phyloP scores from a whole-genome alignment of 1,140 invertebrate genomes.

The Melanaphis sacchari region DNA sequence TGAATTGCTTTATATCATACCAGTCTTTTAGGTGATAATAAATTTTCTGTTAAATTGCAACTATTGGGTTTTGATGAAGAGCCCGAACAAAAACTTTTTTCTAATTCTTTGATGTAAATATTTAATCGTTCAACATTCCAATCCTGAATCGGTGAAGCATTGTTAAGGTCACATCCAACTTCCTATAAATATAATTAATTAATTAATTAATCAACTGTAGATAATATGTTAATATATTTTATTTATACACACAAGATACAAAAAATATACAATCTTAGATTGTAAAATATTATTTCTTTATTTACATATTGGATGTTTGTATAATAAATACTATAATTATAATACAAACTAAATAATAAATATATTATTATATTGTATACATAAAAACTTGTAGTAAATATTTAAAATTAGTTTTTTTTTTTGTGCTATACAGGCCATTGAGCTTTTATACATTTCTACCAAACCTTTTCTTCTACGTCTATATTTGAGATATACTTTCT shows the following conservation, averaged over 20 bases:
- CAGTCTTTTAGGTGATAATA: constrained; percentile 53
- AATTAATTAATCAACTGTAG: not conserved
- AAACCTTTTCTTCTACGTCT: not conserved
- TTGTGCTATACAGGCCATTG: not conserved
- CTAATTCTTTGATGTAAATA: constrained; percentile 51
- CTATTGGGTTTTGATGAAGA: constrained; percentile 23
- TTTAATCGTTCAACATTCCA: constrained; percentile 52
- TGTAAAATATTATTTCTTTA: not conserved
- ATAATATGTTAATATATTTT: not conserved
- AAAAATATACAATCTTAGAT: not conserved
- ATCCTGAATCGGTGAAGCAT: constrained; percentile 38
- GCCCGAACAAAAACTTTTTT: constrained; percentile 49
- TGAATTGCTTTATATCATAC: not conserved
- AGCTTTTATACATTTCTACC: not conserved
- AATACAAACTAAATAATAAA: no score
- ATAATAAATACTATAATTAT: not conserved
- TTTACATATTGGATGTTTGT: not conserved
- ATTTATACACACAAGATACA: not conserved
- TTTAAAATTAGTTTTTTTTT: not conserved
- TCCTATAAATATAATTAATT: constrained; percentile 14
- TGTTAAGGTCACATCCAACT: constrained; percentile 44
- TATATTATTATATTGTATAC: not conserved
- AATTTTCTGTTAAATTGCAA: constrained; percentile 20
- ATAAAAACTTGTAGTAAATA: not conserved
- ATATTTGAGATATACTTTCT: not conserved